Base-by-base conservation (phyloP, 2,113 vertebrate genomes). In the Periophthalmus modestus region DNA sequence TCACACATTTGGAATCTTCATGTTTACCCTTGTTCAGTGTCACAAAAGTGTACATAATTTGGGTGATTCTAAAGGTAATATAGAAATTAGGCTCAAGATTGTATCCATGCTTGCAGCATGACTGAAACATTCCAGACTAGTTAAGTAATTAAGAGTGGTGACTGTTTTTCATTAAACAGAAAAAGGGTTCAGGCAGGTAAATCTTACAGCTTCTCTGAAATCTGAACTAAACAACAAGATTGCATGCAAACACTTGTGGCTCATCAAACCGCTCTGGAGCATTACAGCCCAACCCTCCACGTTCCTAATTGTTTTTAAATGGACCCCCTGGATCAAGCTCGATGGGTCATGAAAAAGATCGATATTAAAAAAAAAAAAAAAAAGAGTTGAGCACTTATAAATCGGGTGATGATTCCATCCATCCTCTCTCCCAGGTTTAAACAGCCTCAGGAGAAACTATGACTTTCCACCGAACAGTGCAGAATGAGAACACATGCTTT, bases 81-180 rank as follows among this genome's bases (percentile, higher is more conserved):
- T 66, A 75, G 61, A 48, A 48, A 48, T 48, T 15, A 16, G 39
- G 50, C 66, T 84, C 73, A 69, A 73, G 28, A 75, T 69, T 75
- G 69, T 46, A 70, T 80, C 82, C 59, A 7, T 78, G 73, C 68
- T 79, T 54, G 47, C 13, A 80, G 21, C 79, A 62, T 87, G 84
- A 88, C 75, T 85, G 74, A 86, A 85, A 78, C 84, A 86, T 84
- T 86, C 83, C 86, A 74, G 71, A 18, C 23, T 28, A 52, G 70
- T 48, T 72, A 72, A 46, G 73, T 78, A 86, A 87, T 43, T 0
- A 73, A 21, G 36, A 24, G 19, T 48, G 46, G 34, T 58, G 63
- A 57, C 69, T 79, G 77, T 76, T 73, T 87, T 80, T 79, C 61
- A 86, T 82, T 84, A 81, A 72, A 23, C 68, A 7, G 73, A 10